Evolutionary conservation across 2,113 vertebrate genomes (phyloP).

Genomic region (Colossoma macropomum): DNA sequence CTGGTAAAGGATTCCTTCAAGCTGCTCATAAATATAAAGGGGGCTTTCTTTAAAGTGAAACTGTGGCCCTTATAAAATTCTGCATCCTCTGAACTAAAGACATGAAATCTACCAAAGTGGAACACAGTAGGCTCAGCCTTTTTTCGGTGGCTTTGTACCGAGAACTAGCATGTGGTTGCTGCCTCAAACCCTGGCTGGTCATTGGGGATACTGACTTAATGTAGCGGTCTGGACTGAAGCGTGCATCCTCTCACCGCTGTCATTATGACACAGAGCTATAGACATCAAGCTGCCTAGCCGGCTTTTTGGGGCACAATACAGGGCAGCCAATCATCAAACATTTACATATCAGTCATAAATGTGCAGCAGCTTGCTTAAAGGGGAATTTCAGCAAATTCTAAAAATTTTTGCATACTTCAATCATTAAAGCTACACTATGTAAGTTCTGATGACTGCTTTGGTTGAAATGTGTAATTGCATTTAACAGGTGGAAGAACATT

Average conservation of each 20-base stretch:
- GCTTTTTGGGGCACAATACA: too few relatives aligned
- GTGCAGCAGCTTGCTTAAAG: too few relatives aligned
- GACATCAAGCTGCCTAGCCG: not conserved
- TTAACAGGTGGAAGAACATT: too few relatives aligned
- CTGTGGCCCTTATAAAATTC: not conserved
- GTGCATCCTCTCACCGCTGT: not conserved
- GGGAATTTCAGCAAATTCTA: too few relatives aligned
- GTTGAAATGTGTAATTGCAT: too few relatives aligned
- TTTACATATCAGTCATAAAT: not conserved
- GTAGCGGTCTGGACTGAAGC: not conserved
- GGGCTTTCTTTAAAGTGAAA: not conserved
- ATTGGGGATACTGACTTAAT: not conserved
- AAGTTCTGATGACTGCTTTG: too few relatives aligned
- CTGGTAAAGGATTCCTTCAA: not conserved
- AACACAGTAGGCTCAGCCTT: not conserved
- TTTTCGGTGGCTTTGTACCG: not conserved
- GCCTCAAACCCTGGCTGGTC: not conserved
- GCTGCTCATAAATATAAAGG: not conserved
- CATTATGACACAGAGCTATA: not conserved
- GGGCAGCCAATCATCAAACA: too few relatives aligned
- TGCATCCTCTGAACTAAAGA: not conserved
- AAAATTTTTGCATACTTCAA: too few relatives aligned
- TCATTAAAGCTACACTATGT: too few relatives aligned
- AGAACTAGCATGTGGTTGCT: not conserved
- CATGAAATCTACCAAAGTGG: slow-evolving; percentile 2